Evolutionary conservation across 2,797 vertebrate species (phyloP).

Genomic region (Siniperca scherzeri): DNA sequence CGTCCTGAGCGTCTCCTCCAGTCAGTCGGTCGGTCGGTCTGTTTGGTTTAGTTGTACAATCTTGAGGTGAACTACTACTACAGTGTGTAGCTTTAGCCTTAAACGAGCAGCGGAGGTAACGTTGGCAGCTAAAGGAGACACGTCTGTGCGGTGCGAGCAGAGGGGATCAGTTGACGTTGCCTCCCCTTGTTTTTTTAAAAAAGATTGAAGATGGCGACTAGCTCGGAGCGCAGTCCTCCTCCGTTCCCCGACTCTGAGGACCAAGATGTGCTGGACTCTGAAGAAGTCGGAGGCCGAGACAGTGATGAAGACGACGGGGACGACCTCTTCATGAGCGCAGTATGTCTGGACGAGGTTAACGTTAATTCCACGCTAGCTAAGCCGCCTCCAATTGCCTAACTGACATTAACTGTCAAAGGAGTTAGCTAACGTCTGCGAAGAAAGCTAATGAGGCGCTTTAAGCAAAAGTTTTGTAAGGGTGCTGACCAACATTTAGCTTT

Average conservation of each 20-base stretch:
- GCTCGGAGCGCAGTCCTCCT: conserved; percentile 88
- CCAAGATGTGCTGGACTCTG: conserved; percentile 80
- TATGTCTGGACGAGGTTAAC: conserved; percentile 50
- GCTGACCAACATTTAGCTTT: not conserved
- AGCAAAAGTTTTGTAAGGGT: conserved; percentile 47
- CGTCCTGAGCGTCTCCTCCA: conserved; percentile 30
- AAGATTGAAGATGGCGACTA: conserved; percentile 86
- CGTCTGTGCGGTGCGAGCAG: not conserved
- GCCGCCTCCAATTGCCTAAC: conserved; percentile 9
- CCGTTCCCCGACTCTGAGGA: conserved; percentile 89
- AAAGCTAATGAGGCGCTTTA: conserved; percentile 51
- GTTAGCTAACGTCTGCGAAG: conserved; percentile 45
- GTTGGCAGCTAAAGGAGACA: conserved; percentile 30
- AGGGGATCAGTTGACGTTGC: conserved; percentile 47
- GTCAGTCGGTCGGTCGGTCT: conserved; percentile 7
- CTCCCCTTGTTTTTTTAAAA: conserved; percentile 47
- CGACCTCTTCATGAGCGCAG: conserved; percentile 79
- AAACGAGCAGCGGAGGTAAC: conserved; percentile 22
- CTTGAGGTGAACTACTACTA: not conserved
- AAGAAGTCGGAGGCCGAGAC: conserved; percentile 76
- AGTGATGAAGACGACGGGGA: conserved; percentile 79
- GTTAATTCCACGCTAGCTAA: conserved; percentile 13
- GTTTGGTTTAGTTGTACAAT: not conserved
- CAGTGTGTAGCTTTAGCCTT: not conserved
- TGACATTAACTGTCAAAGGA: not conserved